phyloP scores from a whole-genome alignment of 2,797 vertebrate species.

The Chaenodraco wilsoni region DNA sequence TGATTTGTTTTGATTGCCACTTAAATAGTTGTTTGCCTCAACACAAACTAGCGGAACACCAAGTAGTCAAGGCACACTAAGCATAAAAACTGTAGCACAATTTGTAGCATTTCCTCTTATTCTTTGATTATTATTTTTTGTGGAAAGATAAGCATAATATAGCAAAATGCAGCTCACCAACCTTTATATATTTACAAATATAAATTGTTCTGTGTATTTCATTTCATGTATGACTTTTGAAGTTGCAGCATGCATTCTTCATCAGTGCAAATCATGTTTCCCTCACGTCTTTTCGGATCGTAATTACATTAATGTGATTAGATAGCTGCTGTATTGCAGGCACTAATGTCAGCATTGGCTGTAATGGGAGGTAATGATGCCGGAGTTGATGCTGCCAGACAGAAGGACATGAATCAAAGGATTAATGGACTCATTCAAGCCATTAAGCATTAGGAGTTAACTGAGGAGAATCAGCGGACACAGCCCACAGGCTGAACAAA shows the following conservation, averaged over 20 bases:
- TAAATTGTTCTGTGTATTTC: neutral
- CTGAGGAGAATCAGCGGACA: constrained; percentile 49
- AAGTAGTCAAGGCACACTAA: no score
- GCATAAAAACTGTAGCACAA: no score
- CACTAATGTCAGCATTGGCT: constrained; percentile 60
- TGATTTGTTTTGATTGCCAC: no score
- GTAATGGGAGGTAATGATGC: constrained; percentile 71
- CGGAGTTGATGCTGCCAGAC: constrained; percentile 70
- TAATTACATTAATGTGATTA: constrained; percentile 69
- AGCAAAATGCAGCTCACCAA: neutral
- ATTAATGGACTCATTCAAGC: constrained; percentile 72
- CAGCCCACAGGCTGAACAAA: constrained; percentile 39
- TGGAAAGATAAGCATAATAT: neutral
- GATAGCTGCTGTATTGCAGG: constrained; percentile 53
- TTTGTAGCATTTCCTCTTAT: no score
- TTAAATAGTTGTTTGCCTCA: no score
- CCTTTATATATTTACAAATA: neutral
- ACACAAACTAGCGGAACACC: no score
- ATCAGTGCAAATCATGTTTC: constrained; percentile 31
- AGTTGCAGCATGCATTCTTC: constrained; percentile 23
- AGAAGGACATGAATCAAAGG: constrained; percentile 69
- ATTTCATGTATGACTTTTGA: constrained; percentile 17
- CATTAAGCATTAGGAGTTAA: constrained; percentile 69
- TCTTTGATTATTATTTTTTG: no score
- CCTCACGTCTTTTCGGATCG: constrained; percentile 48